Base-by-base conservation (phyloP, 2,113 vertebrate genomes). In the Ictalurus furcatus region DNA sequence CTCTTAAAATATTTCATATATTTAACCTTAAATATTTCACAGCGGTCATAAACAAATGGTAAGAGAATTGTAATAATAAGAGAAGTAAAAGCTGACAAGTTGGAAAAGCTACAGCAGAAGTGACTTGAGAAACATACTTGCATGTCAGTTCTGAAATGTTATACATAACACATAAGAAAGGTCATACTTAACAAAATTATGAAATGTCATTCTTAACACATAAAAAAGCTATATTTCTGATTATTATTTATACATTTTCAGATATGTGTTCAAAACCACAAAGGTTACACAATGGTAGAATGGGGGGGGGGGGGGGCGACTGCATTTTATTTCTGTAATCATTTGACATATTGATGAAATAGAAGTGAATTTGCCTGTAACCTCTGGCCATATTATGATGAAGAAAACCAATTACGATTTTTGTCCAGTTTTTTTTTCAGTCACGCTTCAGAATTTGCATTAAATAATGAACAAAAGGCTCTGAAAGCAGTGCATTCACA, bases 391-490 rank as follows among this genome's bases (percentile, higher is more conserved):
- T 65, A n/a, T 52, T 79, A 56, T 30, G 30, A 52, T 67, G 11
- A 34, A 28, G 40, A 34, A 78, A 87, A 23, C 16, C 37, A 34
- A 28, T 25, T 52, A 58, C 14, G 11, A 58, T 23, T 30, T 67
- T 34, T 69, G 9, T 73, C 30, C 14, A 4, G 16, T 56, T 56
- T 56, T 56, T 56, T 79, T 65, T 85, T 84, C 37, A 58, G 67
- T 73, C n/a, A 74, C 3, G 3, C 58, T 54, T 85, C 40, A 16
- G 23, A 13, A 59, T 84, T 84, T 84, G 8, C 58, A 84, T 59
- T 84, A 17, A 17, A 40, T 44, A 67, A 85, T 90, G 71, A 91
- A 88, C 83, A 88, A 37, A 85, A 71, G 25, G 73, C 48, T 86
- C 76, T 69, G 48, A 80, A 30, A 73, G 12, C 65, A 73, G n/a